Conservation (phyloP, 2,888 invertebrate genomes). For the Elaeidobius kamerunicus region DNA sequence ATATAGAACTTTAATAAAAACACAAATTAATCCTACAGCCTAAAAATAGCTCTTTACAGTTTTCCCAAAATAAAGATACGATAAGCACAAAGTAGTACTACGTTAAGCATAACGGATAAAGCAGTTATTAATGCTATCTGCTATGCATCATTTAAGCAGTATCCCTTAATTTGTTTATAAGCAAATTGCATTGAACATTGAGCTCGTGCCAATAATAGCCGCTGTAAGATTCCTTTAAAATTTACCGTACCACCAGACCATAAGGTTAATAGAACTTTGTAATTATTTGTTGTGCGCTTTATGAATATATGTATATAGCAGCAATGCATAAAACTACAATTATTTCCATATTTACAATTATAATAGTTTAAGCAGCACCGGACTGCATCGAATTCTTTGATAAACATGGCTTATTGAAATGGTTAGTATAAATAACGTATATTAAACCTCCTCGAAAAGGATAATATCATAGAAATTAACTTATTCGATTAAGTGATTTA, state of each 20-base stretch:
- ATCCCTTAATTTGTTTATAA: background rate
- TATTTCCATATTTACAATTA: background rate
- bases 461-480: no score
- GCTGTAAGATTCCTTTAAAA: background rate
- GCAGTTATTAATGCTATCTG: background rate
- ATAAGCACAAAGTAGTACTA: no score
- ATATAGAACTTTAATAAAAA: no score
- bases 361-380: background rate
- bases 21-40: no score
- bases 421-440: no score
- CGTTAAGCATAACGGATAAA: background rate
- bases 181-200: background rate
- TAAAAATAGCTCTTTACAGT: no score
- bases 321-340: slow-evolving; percentile 1
- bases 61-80: no score
- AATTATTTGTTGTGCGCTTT: slow-evolving; percentile 2
- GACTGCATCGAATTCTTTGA: background rate
- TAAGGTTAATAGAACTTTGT: background rate
- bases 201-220: background rate
- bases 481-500: no score
- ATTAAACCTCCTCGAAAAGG: no score
- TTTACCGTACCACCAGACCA: background rate
- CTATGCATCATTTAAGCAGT: background rate
- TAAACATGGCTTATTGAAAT: background rate
- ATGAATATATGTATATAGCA: background rate